Evolutionary conservation across 2,888 invertebrate genomes (phyloP).

Genomic region (Spodoptera picta): DNA sequence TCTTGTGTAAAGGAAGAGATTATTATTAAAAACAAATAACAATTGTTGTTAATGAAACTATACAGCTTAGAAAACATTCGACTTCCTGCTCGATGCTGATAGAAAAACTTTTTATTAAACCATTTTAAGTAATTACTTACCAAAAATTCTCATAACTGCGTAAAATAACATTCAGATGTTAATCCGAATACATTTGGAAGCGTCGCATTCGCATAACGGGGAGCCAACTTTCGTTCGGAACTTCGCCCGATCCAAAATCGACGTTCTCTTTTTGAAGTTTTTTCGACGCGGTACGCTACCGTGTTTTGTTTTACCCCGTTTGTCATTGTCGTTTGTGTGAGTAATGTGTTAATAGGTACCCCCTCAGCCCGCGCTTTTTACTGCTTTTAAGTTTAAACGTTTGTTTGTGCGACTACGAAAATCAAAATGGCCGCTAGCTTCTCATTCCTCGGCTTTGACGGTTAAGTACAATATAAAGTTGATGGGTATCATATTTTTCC

Average conservation of each 20-base stretch:
- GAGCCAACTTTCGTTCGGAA: conserved; percentile 67
- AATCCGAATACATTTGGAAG: conserved; percentile 38
- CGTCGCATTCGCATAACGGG: conserved; percentile 27
- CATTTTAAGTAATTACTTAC: background rate
- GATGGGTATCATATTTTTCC: conserved; percentile 21
- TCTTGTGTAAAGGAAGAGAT: background rate
- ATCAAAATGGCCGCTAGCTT: conserved; percentile 65
- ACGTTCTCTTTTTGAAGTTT: conserved; percentile 66
- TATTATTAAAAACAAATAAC: too few species aligned
- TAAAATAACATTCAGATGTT: conserved; percentile 38
- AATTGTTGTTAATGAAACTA: too few species aligned
- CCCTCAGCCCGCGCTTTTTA: conserved; percentile 60
- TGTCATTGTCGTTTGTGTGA: conserved; percentile 71
- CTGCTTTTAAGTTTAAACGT: conserved; percentile 68
- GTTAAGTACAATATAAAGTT: conserved; percentile 28
- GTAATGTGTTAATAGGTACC: conserved; percentile 73
- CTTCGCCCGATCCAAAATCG: conserved; percentile 65
- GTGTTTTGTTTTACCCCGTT: conserved; percentile 69
- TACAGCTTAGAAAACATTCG: too few species aligned
- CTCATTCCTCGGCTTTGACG: conserved; percentile 41
- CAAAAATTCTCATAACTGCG: background rate
- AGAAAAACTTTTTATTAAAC: too few species aligned
- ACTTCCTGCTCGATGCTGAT: too few species aligned
- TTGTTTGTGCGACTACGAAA: conserved; percentile 64
- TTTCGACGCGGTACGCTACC: conserved; percentile 58